phyloP scores from a whole-genome alignment of 2,113 vertebrate species.

The Scortum barcoo region DNA sequence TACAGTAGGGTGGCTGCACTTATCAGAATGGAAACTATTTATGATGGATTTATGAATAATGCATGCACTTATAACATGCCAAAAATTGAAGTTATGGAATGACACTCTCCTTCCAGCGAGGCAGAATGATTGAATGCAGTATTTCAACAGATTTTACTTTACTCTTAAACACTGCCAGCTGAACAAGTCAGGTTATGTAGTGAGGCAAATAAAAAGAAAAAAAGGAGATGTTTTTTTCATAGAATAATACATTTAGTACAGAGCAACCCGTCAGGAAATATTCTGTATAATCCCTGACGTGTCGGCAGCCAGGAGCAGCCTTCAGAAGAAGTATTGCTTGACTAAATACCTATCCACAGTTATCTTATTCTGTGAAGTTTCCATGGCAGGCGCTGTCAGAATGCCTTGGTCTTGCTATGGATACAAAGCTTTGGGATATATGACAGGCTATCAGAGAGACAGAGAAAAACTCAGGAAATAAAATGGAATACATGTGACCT shows the following conservation, averaged over 20 bases:
- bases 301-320: conserved; percentile 42
- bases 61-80: conserved; percentile 46
- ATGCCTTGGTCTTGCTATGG: conserved; percentile 30
- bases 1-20: conserved; percentile 53
- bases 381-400: conserved; percentile 66
- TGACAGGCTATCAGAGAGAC: conserved; percentile 42
- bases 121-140: conserved; percentile 16
- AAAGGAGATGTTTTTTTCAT: conserved; percentile 3
- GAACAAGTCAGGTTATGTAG: neutral
- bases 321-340: conserved; percentile 55
- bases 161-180: neutral
- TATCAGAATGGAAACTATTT: conserved; percentile 55
- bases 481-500: conserved; percentile 18
- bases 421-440: conserved; percentile 53
- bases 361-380: conserved; percentile 65
- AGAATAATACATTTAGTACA: conserved; percentile 28
- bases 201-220: conserved; percentile 15
- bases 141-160: conserved; percentile 22
- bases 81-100: conserved; percentile 37
- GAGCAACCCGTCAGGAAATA: conserved; percentile 32
- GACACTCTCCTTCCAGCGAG: neutral
- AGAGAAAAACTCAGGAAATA: conserved; percentile 11
- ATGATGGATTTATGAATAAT: conserved; percentile 58
- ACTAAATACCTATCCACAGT: conserved; percentile 69
- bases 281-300: conserved; percentile 32